A percentile compares a stretch with the other conserved stretches of the same genome.
Evolutionary conservation across 2,888 invertebrate genomes (phyloP).

Genomic region (Erebia aethiops): DNA sequence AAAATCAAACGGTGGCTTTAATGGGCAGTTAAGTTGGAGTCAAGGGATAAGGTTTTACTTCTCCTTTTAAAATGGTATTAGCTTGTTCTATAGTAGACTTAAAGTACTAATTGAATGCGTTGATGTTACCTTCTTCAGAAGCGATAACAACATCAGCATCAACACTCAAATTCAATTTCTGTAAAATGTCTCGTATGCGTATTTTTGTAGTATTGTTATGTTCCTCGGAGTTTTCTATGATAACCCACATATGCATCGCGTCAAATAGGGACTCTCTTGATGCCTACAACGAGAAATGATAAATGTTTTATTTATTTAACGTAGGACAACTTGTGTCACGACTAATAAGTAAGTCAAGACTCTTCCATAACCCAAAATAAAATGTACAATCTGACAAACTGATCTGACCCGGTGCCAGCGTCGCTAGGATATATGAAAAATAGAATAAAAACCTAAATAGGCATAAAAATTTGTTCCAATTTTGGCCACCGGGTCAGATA

Average conservation of each 20-base stretch:
- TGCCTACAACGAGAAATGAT: constrained; percentile 50
- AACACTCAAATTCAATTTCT: constrained; percentile 60
- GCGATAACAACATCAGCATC: constrained; percentile 61
- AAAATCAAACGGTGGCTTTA: constrained; percentile 36
- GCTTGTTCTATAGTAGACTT: neutral
- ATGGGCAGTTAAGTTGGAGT: neutral
- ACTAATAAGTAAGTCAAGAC: no score
- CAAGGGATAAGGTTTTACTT: neutral
- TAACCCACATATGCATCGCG: constrained; percentile 59
- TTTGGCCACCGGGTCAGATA: no score
- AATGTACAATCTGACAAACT: no score
- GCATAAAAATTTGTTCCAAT: no score
- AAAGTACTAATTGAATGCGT: no score
- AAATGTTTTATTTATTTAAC: no score
- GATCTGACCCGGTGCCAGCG: no score
- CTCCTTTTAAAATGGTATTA: neutral
- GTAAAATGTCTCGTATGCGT: constrained; percentile 48
- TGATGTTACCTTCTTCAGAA: constrained; percentile 47
- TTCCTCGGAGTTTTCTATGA: constrained; percentile 43
- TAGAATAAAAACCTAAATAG: no score
- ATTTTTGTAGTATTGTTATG: constrained; percentile 23
- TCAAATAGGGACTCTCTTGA: constrained; percentile 58
- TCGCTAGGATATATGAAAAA: no score
- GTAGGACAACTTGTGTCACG: no score
- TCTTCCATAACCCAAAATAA: no score